Percentiles rank a stretch among this genome's conserved stretches.
Conservation (phyloP, 1,140 invertebrate genomes). For the Chymomyza costata region DNA sequence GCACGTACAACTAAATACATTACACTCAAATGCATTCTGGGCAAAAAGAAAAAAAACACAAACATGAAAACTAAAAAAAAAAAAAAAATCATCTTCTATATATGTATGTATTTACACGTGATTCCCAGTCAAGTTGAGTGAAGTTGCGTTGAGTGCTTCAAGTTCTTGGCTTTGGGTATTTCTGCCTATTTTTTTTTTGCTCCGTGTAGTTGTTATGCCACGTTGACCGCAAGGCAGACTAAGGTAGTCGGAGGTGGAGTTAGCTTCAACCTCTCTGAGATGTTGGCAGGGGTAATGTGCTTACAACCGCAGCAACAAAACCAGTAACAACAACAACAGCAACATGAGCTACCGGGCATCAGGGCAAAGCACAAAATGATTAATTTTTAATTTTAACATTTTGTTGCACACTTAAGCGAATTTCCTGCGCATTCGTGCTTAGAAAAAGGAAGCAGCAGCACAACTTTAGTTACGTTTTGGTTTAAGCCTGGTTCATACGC, state of each 20-base stretch:
- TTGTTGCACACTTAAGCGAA: slow-evolving; percentile 40
- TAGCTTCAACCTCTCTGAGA: too few species aligned
- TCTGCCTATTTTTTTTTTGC: slow-evolving; percentile 30
- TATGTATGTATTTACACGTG: slow-evolving; percentile 70
- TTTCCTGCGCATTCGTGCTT: slow-evolving; percentile 25
- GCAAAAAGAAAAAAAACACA: too few species aligned
- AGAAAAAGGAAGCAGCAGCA: slow-evolving; percentile 9
- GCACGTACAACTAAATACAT: slow-evolving; percentile 68
- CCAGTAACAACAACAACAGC: neutral
- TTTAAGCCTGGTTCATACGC: too few species aligned
- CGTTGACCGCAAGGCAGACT: neutral
- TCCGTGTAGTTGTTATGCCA: slow-evolving; percentile 23
- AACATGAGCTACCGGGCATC: too few species aligned
- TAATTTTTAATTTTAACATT: slow-evolving; percentile 59
- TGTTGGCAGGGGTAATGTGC: too few species aligned
- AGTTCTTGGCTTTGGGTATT: too few species aligned
- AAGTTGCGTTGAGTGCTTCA: slow-evolving; percentile 10
- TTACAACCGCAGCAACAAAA: neutral
- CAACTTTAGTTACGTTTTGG: too few species aligned
- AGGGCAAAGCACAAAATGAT: slow-evolving; percentile 22
- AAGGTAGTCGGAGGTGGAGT: too few species aligned
- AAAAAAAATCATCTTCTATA: too few species aligned
- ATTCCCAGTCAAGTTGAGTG: slow-evolving; percentile 29
- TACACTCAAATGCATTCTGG: slow-evolving; percentile 59
- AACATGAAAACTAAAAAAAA: too few species aligned